Conservation (phyloP, 2,113 vertebrate species). For the Microtus pennsylvanicus region DNA sequence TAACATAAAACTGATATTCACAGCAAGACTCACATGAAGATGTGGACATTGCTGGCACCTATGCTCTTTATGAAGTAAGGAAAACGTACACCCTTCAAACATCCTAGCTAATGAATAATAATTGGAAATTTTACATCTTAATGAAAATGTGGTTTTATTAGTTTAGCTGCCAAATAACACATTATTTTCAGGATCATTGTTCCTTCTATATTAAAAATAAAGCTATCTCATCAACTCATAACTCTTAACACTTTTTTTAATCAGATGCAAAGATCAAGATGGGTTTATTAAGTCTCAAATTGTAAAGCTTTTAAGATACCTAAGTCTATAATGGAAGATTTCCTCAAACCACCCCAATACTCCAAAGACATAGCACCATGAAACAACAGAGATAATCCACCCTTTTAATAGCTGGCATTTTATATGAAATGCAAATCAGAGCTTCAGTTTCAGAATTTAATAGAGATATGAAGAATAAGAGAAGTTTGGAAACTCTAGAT, state of each 20-base stretch:
- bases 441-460: slow-evolving; percentile 72
- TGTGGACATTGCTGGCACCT: background rate
- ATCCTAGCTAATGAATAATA: slow-evolving; percentile 11
- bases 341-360: slow-evolving; percentile 40
- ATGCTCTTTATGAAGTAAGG: background rate
- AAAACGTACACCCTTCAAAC: background rate
- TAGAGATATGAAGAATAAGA: slow-evolving; percentile 37
- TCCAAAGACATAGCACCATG: slow-evolving; percentile 15
- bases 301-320: slow-evolving; percentile 4
- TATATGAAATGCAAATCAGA: slow-evolving; percentile 67
- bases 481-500: slow-evolving; percentile 60
- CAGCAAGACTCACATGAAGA: slow-evolving; percentile 16
- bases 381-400: background rate
- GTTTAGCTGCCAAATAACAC: slow-evolving; percentile 26
- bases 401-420: background rate
- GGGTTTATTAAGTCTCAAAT: slow-evolving; percentile 18
- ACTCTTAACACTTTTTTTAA: background rate
- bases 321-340: background rate
- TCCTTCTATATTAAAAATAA: slow-evolving; percentile 31
- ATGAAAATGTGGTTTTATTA: slow-evolving; percentile 20
- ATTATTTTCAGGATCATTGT: slow-evolving; percentile 47
- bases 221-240: slow-evolving; percentile 44
- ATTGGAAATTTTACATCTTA: slow-evolving; percentile 48
- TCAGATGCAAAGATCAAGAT: background rate
- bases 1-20: slow-evolving; percentile 41